Evolutionary conservation across 1,140 invertebrate genomes (phyloP), one percentile per base, ranked within the genome.

Genomic region (Macrotrachela quadricornifera): DNA sequence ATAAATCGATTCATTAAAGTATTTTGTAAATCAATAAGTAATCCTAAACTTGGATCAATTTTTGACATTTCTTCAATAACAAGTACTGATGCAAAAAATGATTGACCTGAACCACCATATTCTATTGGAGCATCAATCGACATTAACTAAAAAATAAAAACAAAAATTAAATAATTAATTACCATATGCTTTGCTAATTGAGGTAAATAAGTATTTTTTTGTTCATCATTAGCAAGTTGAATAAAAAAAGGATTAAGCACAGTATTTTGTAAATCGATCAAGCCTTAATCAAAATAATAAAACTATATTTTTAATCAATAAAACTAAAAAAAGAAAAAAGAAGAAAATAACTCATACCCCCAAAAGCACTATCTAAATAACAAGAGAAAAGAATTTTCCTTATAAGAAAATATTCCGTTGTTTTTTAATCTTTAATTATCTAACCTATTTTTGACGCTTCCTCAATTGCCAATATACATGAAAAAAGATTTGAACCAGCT

Each of bases 61-160:
- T 88, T 86, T 1, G 87, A 82, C 13, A 96, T 62, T 70, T 95
- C 88, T 71, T 96, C 90, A 13, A 96, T 81, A 0, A 82, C 77
- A 16, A 92, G 63, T 63, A 88, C 85, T 46, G 82, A 78, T 1
- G 82, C 79, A 66, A 92, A 81, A 68, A 95, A 96, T 51, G 79
- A 79, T 47, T 80, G 79, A 21, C 81, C 80, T 18, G 82, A 78
- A 10, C 90, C 87, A 46, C 82, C 84, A 65, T 87, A 84, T 60
- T 92, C 78, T 9, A 74, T 63, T n/a, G 79, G 79, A 44, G 85
- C 80, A 74, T 94, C 86, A 46, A 95, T 76, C 1, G 83, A 87
- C 86, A 95, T 92, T 13, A 94, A 67, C 80, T 87, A 68, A 52
- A 73, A 73, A 59, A 44, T 50, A 42, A 56, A 52, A 63, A 61